Conservation (phyloP, 2,797 vertebrate species). For the Leuciscus waleckii region DNA sequence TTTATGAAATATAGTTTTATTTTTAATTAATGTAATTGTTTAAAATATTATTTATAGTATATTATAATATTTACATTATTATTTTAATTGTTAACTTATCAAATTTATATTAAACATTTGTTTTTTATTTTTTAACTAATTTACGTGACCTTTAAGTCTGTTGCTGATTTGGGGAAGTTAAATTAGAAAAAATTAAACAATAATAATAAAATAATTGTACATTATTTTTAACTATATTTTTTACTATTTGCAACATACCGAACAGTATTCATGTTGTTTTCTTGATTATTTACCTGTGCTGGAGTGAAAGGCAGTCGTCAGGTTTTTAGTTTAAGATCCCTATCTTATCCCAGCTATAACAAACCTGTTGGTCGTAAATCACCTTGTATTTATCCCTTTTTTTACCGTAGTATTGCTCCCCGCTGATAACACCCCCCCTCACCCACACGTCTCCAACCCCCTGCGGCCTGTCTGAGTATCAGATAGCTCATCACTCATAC, state of each 20-base stretch:
- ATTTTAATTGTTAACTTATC: too few relatives aligned
- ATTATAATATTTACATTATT: too few relatives aligned
- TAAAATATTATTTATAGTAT: too few relatives aligned
- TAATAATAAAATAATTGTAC: too few relatives aligned
- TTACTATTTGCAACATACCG: not conserved
- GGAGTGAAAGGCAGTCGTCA: not conserved
- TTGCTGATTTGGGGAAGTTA: too few relatives aligned
- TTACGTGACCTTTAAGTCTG: too few relatives aligned
- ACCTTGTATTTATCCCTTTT: constrained; percentile 1
- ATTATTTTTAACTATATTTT: not conserved
- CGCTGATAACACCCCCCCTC: not conserved
- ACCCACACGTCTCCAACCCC: constrained; percentile 29
- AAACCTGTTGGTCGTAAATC: constrained; percentile 5
- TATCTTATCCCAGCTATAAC: not conserved
- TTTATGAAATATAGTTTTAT: not conserved
- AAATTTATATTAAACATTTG: too few relatives aligned
- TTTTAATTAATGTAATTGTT: not conserved
- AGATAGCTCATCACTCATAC: constrained; percentile 19
- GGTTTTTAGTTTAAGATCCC: too few relatives aligned
- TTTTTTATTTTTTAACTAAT: too few relatives aligned
- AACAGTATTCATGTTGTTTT: not conserved
- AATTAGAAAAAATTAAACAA: too few relatives aligned
- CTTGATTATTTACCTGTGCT: not conserved
- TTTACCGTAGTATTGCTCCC: not conserved
- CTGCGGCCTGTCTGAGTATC: constrained; percentile 16